Evolutionary conservation across 2,113 vertebrate species (phyloP).

Genomic region (Pygoscelis adeliae): DNA sequence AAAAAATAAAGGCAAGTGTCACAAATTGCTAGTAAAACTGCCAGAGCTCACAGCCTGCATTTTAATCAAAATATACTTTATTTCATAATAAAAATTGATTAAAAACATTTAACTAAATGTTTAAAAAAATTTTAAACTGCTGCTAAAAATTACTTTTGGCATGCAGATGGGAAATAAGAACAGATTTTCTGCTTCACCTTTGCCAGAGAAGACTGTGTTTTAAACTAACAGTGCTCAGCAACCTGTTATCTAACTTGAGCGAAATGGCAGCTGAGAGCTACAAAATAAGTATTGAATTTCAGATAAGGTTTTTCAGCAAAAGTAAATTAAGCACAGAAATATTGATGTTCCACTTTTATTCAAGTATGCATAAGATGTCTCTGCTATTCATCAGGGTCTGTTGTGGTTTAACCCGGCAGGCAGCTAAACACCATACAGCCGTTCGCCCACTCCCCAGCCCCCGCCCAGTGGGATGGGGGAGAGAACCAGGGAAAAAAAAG

Average conservation of each 20-base stretch:
- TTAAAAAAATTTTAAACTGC: neutral
- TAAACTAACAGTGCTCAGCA: neutral
- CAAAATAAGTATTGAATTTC: neutral
- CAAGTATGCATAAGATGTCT: neutral
- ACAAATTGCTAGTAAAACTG: slow-evolving; percentile 13
- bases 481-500: no score
- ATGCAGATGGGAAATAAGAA: neutral
- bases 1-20: neutral
- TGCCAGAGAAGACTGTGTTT: neutral
- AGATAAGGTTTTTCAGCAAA: neutral
- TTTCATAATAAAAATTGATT: neutral
- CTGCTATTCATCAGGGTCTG: neutral
- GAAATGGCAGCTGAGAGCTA: neutral
- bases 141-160: neutral
- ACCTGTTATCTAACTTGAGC: neutral
- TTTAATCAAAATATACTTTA: slow-evolving; percentile 9
- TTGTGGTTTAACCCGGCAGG: no score
- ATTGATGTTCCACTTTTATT: neutral
- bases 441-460: no score
- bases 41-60: neutral
- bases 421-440: no score
- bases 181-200: neutral
- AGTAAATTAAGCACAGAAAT: neutral
- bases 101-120: neutral
- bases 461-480: no score